Base-by-base conservation (phyloP, 2,113 vertebrate genomes). In the Cinclus mexicanus region DNA sequence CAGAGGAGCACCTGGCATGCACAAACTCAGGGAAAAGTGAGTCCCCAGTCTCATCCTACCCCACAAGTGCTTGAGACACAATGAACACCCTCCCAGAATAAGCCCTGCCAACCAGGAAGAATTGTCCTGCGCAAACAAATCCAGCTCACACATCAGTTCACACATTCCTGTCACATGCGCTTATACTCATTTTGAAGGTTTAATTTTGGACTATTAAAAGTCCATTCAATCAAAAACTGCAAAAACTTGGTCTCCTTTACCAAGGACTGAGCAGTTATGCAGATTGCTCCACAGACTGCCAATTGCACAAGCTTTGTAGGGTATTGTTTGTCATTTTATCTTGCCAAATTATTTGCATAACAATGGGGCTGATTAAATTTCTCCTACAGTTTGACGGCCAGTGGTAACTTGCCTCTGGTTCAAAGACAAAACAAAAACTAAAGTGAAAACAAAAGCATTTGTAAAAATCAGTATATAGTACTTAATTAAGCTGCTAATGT, bases 321-420 rank as follows among this genome's bases (percentile, higher is more conserved):
- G 46, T n/a, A 28, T 69, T 79, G 41, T 50, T 87, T 76, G 46
- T 67, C 46, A 65, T 80, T 89, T 90, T 65, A 76, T 60, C 89
- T 71, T 79, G 81, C 25, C 70, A 76, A 74, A 85, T 93, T 64
- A 65, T 86, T 96, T 96, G 82, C 82, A 21, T 63, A 93, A 95
- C n/a, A 85, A 63, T 80, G 39, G 5, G 28, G 35, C 47, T 47
- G 63, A 90, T 74, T 53, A 59, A 80, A 59, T 77, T 85, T 83
- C 70, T 77, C 67, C 13, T 59, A 31, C 24, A 67, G 75, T 37
- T 70, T 56, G 82, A 91, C 47, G 22, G 42, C 83, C 49, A 69
- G 72, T 69, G n/a, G 37, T 87, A 89, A 82, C 70, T 75, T 87
- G 57, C 16, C 26, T 47, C 41, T 67, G n/a, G 12, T 69, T 93